Base-by-base conservation (phyloP, 2,113 vertebrate species). In the Platysteira castanea region DNA sequence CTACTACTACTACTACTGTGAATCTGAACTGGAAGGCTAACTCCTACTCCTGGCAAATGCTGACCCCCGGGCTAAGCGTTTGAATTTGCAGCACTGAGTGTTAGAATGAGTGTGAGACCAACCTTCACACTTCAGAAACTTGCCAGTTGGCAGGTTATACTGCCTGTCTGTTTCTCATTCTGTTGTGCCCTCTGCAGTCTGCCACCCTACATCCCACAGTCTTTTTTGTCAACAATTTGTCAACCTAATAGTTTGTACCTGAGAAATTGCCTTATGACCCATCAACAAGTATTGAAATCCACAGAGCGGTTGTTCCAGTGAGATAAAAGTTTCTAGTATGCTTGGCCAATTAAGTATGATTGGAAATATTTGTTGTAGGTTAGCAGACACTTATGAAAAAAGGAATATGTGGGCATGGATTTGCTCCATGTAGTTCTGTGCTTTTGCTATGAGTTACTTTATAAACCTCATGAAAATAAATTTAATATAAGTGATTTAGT, bases 131-230 rank as follows among this genome's bases (percentile, higher is more conserved):
- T 96, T 93, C 87, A 96, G 81, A 91, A 94, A 93, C 73, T 93
- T 97, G 95, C 96, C 96, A 97, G 94, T 93, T 97, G 97, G 96
- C 97, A 95, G 87, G 93, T 94, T 95, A 64, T 28, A 70, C 93
- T 74, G 94, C 93, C 83, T 96, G 94, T 96, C 97, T 97, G 97
- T 77, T 97, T 92, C 94, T 93, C 96, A 95, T 97, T 96, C 96
- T 97, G 97, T 85, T 93, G 63, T 96, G 93, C 93, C 96, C 96
- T 97, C 94, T 97, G 87, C 92, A 96, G 97, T 97, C 97, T 97
- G 97, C 94, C 95, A 97, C 94, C 84, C 75, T 86, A 50, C 75
- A 91, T 91, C 89, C 79, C 75, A 81, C 50, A 82, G 41, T 33
- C 65, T 76, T 81, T 90, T 95, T 95, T 89, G 80, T 94, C 88